Evolutionary conservation across 2,113 vertebrate genomes (phyloP), one percentile per base, ranked within the genome.

Genomic region (Lampris megalopsis): DNA sequence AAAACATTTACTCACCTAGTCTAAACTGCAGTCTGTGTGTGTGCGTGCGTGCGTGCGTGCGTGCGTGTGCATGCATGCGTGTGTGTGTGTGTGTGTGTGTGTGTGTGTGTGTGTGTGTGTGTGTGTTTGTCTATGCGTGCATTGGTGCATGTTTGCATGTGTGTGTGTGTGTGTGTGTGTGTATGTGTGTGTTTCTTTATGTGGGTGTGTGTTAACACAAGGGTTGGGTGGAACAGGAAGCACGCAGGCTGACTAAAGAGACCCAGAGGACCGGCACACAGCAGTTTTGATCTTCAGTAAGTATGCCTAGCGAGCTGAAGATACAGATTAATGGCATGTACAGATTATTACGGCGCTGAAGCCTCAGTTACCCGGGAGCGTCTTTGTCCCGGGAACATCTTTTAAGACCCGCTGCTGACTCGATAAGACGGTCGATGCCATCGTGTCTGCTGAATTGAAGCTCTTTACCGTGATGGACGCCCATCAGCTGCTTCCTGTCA

Each of bases 1-100:
- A 92, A 90, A 93, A 80, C 72, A 86, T 92, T 94, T 93, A 90
- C 91, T 92, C 86, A 89, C 86, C 88, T 91, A 71, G 87, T 93
- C 81, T 89, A 91, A 92, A 93, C 91, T 61, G 48, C 76, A 77
- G 54, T 36, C 48, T 40, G 65, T 70, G 45, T 86, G 82, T 60
- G 42, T 24, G 49, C 50, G 62, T 73, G 65, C 38, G 56, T 67
- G 53, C 47, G 8, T 54, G 72, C 47, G 8, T 54, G 72, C 50
- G 47, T 61, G 49, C 24, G 8, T 56, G 64, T 67, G 53, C 65
- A 45, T 52, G 2, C 3, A 9, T 72, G 82, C 69, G 53, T 71
- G 11, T 43, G 58, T 52, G 76, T 74, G 69, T 82, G 61, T 62
- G 77, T 75, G 58, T 66, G 50, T 83, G 62, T 58, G 54, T 70